Evolutionary conservation across 2,113 vertebrate genomes (phyloP).

Genomic region (Acanthisitta chloris): DNA sequence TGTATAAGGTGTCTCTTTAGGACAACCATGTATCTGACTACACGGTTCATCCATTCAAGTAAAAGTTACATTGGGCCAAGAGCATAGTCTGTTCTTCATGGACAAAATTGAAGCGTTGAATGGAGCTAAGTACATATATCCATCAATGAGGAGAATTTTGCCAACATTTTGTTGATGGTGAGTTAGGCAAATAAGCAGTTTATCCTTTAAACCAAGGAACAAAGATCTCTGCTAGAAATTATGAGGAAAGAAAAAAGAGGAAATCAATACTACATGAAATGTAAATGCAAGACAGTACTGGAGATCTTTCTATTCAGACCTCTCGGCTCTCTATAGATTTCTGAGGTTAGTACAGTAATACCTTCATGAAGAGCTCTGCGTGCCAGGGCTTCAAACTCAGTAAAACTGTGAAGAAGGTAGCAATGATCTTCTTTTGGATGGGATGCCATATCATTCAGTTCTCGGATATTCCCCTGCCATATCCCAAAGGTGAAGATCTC

Average conservation of each 20-base stretch:
- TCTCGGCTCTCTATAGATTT: background rate
- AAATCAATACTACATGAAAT: background rate
- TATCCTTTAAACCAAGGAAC: background rate
- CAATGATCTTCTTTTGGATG: slow-evolving; percentile 95
- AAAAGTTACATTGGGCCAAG: background rate
- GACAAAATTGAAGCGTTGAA: background rate
- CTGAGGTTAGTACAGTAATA: slow-evolving; percentile 48
- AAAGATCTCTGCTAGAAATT: background rate
- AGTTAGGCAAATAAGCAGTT: background rate
- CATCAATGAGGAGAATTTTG: background rate
- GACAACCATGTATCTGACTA: background rate
- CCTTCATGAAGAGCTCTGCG: slow-evolving; percentile 95
- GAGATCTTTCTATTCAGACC: background rate
- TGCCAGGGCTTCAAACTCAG: slow-evolving; percentile 95
- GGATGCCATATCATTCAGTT: slow-evolving; percentile 97
- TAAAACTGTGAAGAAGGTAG: slow-evolving; percentile 94
- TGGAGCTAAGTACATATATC: background rate
- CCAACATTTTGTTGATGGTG: background rate
- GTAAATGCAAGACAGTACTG: background rate
- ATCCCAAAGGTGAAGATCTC: slow-evolving; percentile 98
- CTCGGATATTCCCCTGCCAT: slow-evolving; percentile 96
- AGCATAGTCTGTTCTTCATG: background rate
- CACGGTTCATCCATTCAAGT: background rate
- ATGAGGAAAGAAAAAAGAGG: background rate
- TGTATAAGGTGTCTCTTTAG: background rate